Base-by-base conservation (phyloP, 2,797 vertebrate genomes). In the Chelidonichthys spinosus region DNA sequence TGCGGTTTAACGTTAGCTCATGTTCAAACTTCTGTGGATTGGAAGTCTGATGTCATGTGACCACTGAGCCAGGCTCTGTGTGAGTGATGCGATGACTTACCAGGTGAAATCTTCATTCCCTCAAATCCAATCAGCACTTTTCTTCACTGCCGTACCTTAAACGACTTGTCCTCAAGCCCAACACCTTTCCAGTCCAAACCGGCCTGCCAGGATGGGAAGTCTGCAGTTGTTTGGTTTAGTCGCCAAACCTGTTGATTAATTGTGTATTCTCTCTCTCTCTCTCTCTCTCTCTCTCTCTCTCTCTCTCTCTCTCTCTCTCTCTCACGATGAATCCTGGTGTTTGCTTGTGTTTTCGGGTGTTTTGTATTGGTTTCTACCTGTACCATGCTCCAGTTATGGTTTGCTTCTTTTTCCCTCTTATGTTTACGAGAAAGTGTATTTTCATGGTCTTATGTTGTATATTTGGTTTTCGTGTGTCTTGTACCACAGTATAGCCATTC, bases 71-170 rank as follows among this genome's bases (percentile, higher is more conserved):
- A 32, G 40, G 14, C 25, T 25, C 25, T 25, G 25, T 25, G 6
- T 56, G 40, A 56, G 44, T 32, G 52, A 68, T 25, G 9, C 2
- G 13, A 47, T 55, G 74, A 65, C 58, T 69, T 62, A 61, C 8
- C 54, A 47, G 61, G 64, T 66, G 35, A 67, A 50, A 35, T 6
- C 35, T 55, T 70, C 25, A 68, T 61, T 69, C 50, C 47, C 67
- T 74, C 32, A 40, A 54, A 79, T 11, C 50, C 43, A 78, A 76
- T 87, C 72, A 81, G 87, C 90, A 93, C 90, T 87, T 93, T 93
- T 74, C 83, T 72, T 87, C 87, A 92, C 89, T 88, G 89, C 66
- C 69, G 65, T 85, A 90, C 84, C 89, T 91, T 90, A 85, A 79
- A 81, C 11, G 2, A 72, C 72, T 77, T 76, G 71, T 10, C n/a